Evolutionary conservation across 2,113 vertebrate species (phyloP).

Genomic region (human (Homo sapiens)): DNA sequence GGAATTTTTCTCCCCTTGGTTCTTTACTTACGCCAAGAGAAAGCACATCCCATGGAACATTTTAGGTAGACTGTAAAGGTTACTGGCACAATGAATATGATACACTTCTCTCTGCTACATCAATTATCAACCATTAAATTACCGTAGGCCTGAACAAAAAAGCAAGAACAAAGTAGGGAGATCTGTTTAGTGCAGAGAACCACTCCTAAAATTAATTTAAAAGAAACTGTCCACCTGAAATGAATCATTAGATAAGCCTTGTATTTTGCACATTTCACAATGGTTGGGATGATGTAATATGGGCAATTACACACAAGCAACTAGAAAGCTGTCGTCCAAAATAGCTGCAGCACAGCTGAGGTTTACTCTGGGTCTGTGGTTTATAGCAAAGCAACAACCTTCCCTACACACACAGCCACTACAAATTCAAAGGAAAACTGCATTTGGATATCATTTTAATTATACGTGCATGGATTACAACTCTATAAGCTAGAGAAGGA

Average conservation of each 20-base stretch:
- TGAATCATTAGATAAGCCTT: conserved; percentile 69
- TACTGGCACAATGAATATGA: not conserved
- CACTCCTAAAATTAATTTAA: conserved; percentile 40
- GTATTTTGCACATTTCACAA: conserved; percentile 74
- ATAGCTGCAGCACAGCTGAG: conserved; percentile 81
- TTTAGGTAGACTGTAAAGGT: not conserved
- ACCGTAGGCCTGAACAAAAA: conserved; percentile 58
- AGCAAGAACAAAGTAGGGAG: not conserved
- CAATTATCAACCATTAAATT: not conserved
- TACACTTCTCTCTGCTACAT: conserved; percentile 11
- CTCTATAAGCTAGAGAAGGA: conserved; percentile 72
- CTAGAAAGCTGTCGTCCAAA: conserved; percentile 77
- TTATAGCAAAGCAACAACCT: conserved; percentile 63
- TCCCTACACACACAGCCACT: conserved; percentile 53
- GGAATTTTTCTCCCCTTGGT: not conserved
- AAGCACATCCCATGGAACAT: not conserved
- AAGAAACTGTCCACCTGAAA: conserved; percentile 63
- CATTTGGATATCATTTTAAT: conserved; percentile 79
- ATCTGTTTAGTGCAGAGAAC: conserved; percentile 56
- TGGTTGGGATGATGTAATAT: conserved; percentile 78
- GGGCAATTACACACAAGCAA: conserved; percentile 75
- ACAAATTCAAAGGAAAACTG: conserved; percentile 53
- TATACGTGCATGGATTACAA: conserved; percentile 75
- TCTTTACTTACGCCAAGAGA: not conserved
- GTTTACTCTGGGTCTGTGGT: conserved; percentile 72